These are phyloP conservation scores for Harpalus rubripes DNA, from an alignment of 2,888 invertebrate species.

Conservation along the genomic window DNA sequence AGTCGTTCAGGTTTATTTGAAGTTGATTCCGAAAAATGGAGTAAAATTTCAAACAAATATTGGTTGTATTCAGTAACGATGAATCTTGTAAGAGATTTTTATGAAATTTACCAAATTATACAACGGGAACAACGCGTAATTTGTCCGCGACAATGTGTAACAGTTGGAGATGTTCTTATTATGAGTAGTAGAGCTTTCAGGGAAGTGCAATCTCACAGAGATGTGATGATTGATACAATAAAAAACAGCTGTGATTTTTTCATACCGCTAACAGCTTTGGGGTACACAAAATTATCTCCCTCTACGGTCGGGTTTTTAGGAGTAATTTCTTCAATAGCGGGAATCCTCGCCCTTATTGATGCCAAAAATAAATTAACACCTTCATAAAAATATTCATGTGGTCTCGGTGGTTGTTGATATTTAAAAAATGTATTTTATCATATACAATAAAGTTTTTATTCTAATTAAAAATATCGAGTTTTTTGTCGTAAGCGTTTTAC, in stretches of 20 bases:
- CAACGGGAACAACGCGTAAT: slow-evolving; percentile 77
- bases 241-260: slow-evolving; percentile 94
- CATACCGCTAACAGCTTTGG: slow-evolving; percentile 90
- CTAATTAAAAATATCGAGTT: background rate
- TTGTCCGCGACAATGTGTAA: slow-evolving; percentile 69
- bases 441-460: slow-evolving; percentile 43
- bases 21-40: slow-evolving; percentile 88
- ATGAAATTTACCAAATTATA: slow-evolving; percentile 86
- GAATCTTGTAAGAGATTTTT: slow-evolving; percentile 90
- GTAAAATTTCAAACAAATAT: slow-evolving; percentile 86
- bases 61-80: slow-evolving; percentile 91
- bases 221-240: slow-evolving; percentile 88
- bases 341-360: slow-evolving; percentile 86
- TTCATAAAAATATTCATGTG: slow-evolving; percentile 72
- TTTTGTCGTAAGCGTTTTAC: slow-evolving; percentile 44
- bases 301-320: slow-evolving; percentile 89
- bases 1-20: slow-evolving; percentile 85
- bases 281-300: slow-evolving; percentile 88
- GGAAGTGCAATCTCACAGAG: slow-evolving; percentile 78
- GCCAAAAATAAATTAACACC: slow-evolving; percentile 89
- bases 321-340: slow-evolving; percentile 89
- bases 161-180: slow-evolving; percentile 70
- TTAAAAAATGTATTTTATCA: slow-evolving; percentile 44
- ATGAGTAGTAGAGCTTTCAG: slow-evolving; percentile 70
- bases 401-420: slow-evolving; percentile 28